These are phyloP conservation scores for Anguilla pacifica DNA, from an alignment of 2,797 vertebrate species.

Conservation along the genomic window DNA sequence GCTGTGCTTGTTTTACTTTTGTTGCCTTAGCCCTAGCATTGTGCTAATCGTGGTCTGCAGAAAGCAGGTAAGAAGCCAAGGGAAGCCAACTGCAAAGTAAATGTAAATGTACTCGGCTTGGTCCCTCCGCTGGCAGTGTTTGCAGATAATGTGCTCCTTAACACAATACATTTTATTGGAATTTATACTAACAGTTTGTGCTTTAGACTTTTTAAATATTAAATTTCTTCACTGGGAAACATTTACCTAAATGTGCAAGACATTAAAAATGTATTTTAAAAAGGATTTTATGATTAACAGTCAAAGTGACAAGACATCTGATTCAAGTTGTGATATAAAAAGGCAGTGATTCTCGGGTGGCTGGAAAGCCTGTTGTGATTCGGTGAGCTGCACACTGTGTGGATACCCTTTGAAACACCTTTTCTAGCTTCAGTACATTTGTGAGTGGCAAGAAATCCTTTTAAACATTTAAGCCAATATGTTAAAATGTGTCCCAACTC, in stretches of 20 bases:
- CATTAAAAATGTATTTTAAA: slow-evolving; percentile 24
- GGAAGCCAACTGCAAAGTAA: slow-evolving; percentile 21
- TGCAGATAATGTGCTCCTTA: slow-evolving; percentile 42
- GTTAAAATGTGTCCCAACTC: background rate
- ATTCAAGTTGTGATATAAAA: slow-evolving; percentile 42
- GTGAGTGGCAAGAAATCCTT: background rate
- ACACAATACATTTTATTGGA: slow-evolving; percentile 12
- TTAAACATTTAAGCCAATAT: background rate
- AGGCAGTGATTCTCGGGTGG: slow-evolving; percentile 32
- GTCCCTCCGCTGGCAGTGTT: slow-evolving; percentile 1
- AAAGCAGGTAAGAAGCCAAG: slow-evolving; percentile 24
- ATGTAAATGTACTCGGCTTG: slow-evolving; percentile 42
- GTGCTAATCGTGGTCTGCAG: background rate
- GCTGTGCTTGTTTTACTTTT: slow-evolving; percentile 31
- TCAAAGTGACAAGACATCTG: slow-evolving; percentile 35
- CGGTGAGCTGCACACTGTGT: slow-evolving; percentile 42
- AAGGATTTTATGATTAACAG: slow-evolving; percentile 35
- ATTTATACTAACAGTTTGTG: slow-evolving; percentile 10
- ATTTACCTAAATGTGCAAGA: background rate
- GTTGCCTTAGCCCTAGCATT: slow-evolving; percentile 12
- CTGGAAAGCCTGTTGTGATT: slow-evolving; percentile 41
- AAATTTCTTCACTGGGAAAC: background rate
- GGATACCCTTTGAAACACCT: background rate
- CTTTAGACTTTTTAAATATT: slow-evolving; percentile 13
- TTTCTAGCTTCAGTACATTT: slow-evolving; percentile 3